Conservation (phyloP, 1,140 invertebrate genomes). For the Drosophila equinoxialis region DNA sequence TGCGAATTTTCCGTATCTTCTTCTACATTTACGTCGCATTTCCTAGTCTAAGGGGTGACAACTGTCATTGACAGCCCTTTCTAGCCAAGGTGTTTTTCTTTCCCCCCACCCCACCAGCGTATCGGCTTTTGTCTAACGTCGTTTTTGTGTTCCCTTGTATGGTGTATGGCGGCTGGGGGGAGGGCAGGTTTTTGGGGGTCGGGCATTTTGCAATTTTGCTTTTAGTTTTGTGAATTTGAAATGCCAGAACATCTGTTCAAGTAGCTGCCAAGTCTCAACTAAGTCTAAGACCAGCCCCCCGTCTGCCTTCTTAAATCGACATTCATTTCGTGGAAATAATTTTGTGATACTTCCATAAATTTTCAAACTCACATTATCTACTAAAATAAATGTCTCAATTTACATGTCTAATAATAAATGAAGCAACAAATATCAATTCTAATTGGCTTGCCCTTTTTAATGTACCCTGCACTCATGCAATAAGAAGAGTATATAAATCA, state of each 20-base stretch:
- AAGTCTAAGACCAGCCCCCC: conserved; percentile 39
- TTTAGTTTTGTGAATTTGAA: conserved; percentile 82
- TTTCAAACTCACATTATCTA: conserved; percentile 6
- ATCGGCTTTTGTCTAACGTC: conserved; percentile 49
- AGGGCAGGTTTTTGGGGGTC: neutral
- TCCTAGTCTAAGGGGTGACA: conserved; percentile 58
- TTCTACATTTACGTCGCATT: conserved; percentile 11
- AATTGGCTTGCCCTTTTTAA: neutral
- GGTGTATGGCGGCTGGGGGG: too few species aligned
- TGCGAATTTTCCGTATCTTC: conserved; percentile 57
- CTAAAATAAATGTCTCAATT: conserved; percentile 32
- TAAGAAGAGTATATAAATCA: too few species aligned
- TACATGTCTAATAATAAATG: conserved; percentile 24
- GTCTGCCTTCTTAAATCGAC: conserved; percentile 18
- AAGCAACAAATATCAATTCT: neutral
- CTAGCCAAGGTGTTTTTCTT: conserved; percentile 53
- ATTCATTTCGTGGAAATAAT: neutral
- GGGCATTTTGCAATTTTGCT: conserved; percentile 49
- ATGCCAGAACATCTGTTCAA: conserved; percentile 81
- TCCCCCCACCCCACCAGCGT: conserved; percentile 15
- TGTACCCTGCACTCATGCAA: too few species aligned
- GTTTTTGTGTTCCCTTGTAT: neutral
- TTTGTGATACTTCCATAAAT: conserved; percentile 1
- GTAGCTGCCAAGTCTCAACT: conserved; percentile 50
- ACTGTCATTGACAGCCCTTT: conserved; percentile 65